These are phyloP conservation scores for Conops quadrifasciatus DNA, from an alignment of 2,888 invertebrate species.

Conservation along the genomic window DNA sequence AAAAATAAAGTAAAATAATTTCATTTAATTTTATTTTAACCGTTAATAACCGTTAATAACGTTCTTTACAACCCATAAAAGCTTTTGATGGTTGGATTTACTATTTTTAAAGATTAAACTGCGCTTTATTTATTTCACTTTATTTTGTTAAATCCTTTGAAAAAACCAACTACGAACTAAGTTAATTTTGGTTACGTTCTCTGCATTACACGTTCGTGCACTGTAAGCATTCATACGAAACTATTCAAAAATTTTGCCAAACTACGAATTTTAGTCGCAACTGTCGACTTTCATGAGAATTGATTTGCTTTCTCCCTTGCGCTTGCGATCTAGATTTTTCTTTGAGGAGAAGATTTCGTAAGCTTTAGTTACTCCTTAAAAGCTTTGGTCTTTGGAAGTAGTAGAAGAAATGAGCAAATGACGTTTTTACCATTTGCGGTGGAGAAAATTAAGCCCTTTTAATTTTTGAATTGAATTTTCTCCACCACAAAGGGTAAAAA, in stretches of 20 bases:
- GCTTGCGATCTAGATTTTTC: no score
- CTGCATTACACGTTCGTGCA: conserved; percentile 53
- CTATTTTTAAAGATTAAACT: no score
- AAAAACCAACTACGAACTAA: not conserved
- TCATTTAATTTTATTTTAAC: not conserved
- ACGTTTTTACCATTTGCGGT: no score
- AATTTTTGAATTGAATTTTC: no score
- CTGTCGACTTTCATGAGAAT: not conserved
- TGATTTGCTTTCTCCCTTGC: not conserved
- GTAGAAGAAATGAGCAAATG: no score
- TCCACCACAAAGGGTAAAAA: no score
- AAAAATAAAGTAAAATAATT: not conserved
- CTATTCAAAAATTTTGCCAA: conserved; percentile 51
- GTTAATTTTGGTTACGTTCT: not conserved
- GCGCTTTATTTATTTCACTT: no score
- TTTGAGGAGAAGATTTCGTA: not conserved
- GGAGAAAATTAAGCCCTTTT: no score
- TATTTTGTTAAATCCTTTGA: not conserved
- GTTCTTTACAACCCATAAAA: no score
- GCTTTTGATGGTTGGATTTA: no score
- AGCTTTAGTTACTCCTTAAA: not conserved
- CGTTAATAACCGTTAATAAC: no score
- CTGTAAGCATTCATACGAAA: conserved; percentile 59
- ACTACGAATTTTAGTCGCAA: conserved; percentile 20
- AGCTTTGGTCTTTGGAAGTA: not conserved